Evolutionary conservation across 2,888 invertebrate species (phyloP).

Genomic region (Ectemnius continuus): DNA sequence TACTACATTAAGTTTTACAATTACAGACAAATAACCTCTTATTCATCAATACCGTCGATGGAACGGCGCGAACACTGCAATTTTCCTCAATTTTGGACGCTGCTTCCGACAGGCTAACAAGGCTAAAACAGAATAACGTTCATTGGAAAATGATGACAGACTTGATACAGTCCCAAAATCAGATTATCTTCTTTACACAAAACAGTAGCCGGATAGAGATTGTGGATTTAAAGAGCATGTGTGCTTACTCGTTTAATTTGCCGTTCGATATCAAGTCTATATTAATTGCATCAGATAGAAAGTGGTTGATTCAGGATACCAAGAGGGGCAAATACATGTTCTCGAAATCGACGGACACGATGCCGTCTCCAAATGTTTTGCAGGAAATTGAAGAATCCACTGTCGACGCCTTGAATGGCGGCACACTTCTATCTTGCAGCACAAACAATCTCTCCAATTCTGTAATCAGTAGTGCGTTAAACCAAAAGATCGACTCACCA

Average conservation of each 20-base stretch:
- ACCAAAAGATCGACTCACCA: conserved; percentile 77
- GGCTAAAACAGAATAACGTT: conserved; percentile 54
- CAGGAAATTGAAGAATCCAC: conserved; percentile 61
- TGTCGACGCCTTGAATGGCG: conserved; percentile 43
- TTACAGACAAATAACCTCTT: conserved; percentile 62
- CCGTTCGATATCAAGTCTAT: conserved; percentile 74
- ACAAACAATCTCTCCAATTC: conserved; percentile 47
- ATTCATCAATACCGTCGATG: conserved; percentile 67
- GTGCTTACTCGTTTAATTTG: conserved; percentile 68
- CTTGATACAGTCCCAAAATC: conserved; percentile 61
- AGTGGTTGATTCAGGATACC: conserved; percentile 75
- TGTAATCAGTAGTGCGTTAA: conserved; percentile 74
- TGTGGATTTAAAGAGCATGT: conserved; percentile 69
- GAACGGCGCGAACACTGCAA: conserved; percentile 63
- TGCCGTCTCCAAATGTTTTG: conserved; percentile 72
- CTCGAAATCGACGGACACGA: conserved; percentile 58
- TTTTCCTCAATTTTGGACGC: conserved; percentile 67
- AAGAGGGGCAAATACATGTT: conserved; percentile 64
- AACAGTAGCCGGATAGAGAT: conserved; percentile 71
- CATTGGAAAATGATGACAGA: conserved; percentile 68
- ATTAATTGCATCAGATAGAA: conserved; percentile 65
- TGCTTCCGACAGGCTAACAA: conserved; percentile 68
- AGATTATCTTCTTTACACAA: conserved; percentile 64
- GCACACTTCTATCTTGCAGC: conserved; percentile 53
- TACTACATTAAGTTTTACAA: neutral